Evolutionary conservation across 2,797 vertebrate species (phyloP).

Genomic region (Argyrosomus regius): DNA sequence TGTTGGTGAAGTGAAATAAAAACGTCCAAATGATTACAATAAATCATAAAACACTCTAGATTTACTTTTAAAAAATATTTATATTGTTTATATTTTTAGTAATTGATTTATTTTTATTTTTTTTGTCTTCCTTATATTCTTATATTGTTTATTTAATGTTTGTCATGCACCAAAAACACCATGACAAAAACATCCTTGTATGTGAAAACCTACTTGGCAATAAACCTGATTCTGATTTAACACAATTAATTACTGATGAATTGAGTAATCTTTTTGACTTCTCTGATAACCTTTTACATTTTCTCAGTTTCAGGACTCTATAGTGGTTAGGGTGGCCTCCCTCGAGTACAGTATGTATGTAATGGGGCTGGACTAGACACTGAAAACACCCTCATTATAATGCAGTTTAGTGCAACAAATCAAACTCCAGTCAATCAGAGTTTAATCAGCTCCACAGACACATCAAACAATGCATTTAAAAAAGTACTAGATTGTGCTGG

Average conservation of each 20-base stretch:
- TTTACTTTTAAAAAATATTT: neutral
- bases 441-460: neutral
- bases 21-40: no score
- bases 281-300: neutral
- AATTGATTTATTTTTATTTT: no score
- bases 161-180: no score
- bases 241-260: neutral
- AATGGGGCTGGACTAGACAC: neutral
- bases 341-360: neutral
- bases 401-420: neutral
- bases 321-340: neutral
- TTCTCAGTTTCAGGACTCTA: neutral
- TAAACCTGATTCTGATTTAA: no score
- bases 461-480: neutral
- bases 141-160: no score
- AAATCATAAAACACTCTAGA: no score
- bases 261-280: neutral
- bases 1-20: neutral
- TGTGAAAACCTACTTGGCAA: no score
- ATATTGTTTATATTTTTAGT: neutral
- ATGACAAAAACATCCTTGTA: no score
- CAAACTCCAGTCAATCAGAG: neutral
- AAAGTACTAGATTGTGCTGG: neutral
- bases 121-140: no score
- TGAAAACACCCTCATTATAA: neutral